Percentiles rank a stretch among this genome's conserved stretches.
Evolutionary conservation across 2,888 invertebrate species (phyloP).

Genomic region (Drosophila merina): DNA sequence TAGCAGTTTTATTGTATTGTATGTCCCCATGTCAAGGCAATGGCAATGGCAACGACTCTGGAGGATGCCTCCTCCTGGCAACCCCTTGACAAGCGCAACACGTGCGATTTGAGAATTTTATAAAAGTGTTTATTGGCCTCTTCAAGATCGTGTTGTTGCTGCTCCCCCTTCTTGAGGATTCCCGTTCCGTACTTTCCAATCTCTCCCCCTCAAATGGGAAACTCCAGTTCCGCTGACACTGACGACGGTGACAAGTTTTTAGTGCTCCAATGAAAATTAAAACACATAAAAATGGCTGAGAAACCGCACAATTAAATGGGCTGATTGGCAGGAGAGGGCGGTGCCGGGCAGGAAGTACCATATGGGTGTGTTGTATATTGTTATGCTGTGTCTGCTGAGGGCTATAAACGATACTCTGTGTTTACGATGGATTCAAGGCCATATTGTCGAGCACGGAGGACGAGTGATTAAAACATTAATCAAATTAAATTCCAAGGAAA

Average conservation of each 20-base stretch:
- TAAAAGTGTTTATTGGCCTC: slow-evolving; percentile 74
- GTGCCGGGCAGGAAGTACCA: not conserved
- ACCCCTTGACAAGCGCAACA: slow-evolving; percentile 72
- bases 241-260: slow-evolving; percentile 58
- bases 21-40: slow-evolving; percentile 29
- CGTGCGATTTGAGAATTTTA: slow-evolving; percentile 76
- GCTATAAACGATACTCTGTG: slow-evolving; percentile 20
- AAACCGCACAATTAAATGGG: slow-evolving; percentile 67
- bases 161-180: slow-evolving; percentile 21
- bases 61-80: slow-evolving; percentile 13
- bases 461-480: slow-evolving; percentile 3
- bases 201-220: slow-evolving; percentile 20
- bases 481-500: slow-evolving; percentile 4
- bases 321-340: slow-evolving; percentile 28
- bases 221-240: slow-evolving; percentile 53
- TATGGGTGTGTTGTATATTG: slow-evolving; percentile 31
- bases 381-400: slow-evolving; percentile 27
- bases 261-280: slow-evolving; percentile 68
- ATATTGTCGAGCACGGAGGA: slow-evolving; percentile 12
- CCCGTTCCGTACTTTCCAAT: slow-evolving; percentile 25
- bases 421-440: slow-evolving; percentile 39
- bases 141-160: slow-evolving; percentile 36
- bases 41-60: slow-evolving; percentile 1
- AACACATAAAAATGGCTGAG: slow-evolving; percentile 66
- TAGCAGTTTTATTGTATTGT: slow-evolving; percentile 67